Evolutionary conservation across 2,797 vertebrate species (phyloP).

Genomic region (Poecilia gillii): DNA sequence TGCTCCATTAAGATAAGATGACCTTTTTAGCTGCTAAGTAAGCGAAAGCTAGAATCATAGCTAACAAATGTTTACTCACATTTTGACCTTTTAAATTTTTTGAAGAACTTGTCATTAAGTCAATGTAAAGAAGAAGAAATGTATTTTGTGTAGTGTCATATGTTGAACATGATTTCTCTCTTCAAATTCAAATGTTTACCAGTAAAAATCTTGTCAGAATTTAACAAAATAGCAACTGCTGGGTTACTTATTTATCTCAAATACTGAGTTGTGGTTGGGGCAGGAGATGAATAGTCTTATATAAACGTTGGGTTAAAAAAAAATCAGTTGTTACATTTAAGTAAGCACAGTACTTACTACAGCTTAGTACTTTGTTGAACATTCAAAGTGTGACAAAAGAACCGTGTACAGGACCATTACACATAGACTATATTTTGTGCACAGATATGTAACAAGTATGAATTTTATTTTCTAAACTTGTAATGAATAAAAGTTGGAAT

Average conservation of each 20-base stretch:
- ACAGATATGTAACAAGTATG: neutral
- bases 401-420: neutral
- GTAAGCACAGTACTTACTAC: neutral
- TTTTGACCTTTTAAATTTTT: neutral
- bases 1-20: neutral
- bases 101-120: neutral
- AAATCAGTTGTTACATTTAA: neutral
- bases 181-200: neutral
- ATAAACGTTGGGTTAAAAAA: neutral
- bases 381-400: neutral
- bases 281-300: neutral
- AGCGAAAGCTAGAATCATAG: neutral
- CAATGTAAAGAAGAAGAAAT: neutral
- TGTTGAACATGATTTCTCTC: neutral
- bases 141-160: neutral
- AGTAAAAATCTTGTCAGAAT: neutral
- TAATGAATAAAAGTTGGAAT: neutral
- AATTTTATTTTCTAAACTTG: neutral
- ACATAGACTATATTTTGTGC: neutral
- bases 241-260: neutral
- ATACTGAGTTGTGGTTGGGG: neutral
- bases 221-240: neutral
- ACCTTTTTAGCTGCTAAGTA: neutral
- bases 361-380: neutral
- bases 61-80: neutral